Base-by-base conservation (phyloP, 2,888 invertebrate species). In the Rambutsinella grinnellia region DNA sequence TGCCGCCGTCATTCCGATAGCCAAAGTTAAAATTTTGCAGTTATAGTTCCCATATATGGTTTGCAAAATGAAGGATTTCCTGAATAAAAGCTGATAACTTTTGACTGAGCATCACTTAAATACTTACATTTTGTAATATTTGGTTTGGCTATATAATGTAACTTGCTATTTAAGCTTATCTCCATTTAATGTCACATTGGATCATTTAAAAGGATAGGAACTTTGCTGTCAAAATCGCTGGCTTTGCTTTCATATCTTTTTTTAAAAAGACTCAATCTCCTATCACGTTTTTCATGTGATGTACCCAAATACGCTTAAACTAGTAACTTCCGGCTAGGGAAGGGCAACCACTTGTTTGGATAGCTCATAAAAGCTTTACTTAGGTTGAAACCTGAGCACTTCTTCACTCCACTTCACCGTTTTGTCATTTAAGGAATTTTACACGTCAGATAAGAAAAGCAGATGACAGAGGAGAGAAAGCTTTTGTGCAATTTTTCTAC, bases 1-100 rank as follows among this genome's bases (percentile, higher is more conserved):
- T 8, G 36, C 36, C 36, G 36, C 36, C 27, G 21, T 62, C 71
- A 57, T 71, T 56, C 56, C 17, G 71, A 71, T 71, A 71, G 71
- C 71, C 71, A 27, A 26, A 71, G 23, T 54, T 2, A 28, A 10
- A 5, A 49, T 54, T 66, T 44, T 26, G 66, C 56, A 36, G 36
- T 26, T 54, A 26, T 47, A 23, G 27, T 24, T 27, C 53, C 63
- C 71, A 53, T 56, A 71, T 57, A 63, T 13, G 71, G 71, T 10
- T 8, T 13, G 3, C 36, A 56, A 21, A 27, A 69, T 61, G 46
- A 61, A 61, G 53, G 69, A 69, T 61, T 61, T 61, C 61, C 61
- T 69, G 28, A 56, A 19, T 13, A 13, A 36, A 13, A 36, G 36
- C 36, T n/a, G n/a, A n/a, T n/a, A n/a, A n/a, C n/a, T n/a, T n/a